Conservation (phyloP, 2,113 vertebrate genomes). For the Fregetta grallaria region DNA sequence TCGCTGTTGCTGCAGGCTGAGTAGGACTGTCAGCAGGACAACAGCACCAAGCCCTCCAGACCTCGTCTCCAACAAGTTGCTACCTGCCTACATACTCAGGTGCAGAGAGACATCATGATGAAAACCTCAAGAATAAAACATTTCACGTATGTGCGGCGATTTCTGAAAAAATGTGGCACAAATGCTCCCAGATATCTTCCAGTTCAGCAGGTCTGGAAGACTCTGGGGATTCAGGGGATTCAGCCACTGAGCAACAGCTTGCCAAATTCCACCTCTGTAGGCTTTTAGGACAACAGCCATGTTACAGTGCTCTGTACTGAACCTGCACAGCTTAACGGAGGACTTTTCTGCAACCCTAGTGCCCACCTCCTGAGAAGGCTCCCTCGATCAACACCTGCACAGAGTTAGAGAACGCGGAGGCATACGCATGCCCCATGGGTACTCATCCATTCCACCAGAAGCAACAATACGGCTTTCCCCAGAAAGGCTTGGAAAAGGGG, state of each 20-base stretch:
- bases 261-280: not conserved
- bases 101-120: not conserved
- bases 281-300: not conserved
- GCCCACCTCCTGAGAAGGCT: not conserved
- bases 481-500: not conserved
- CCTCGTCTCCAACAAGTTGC: not conserved
- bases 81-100: not conserved
- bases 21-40: not conserved
- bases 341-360: not conserved
- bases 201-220: not conserved
- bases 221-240: not conserved
- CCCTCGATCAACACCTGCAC: not conserved
- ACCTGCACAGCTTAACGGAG: not conserved
- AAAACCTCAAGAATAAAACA: not conserved
- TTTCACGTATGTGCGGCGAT: rapidly evolving
- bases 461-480: not conserved
- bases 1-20: not conserved
- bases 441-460: not conserved
- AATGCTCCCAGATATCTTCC: not conserved
- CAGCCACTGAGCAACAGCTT: not conserved
- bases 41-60: not conserved
- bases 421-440: rapidly evolving
- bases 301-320: not conserved
- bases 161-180: not conserved
- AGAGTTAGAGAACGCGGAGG: not conserved